Base-by-base conservation (phyloP, 2,888 invertebrate species). In the Asteroscopus sphinx region DNA sequence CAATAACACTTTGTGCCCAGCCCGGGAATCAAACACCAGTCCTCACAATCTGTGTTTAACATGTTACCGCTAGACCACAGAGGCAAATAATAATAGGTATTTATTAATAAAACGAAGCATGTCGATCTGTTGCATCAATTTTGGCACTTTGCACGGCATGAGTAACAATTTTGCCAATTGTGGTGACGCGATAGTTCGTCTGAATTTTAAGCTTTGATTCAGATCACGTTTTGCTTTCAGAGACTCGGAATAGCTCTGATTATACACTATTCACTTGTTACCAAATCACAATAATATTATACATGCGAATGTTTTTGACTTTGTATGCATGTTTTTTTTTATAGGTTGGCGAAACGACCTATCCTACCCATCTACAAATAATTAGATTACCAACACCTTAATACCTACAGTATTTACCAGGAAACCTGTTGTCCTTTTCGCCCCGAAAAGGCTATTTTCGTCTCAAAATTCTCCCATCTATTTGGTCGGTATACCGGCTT, bases 401-500 rank as follows among this genome's bases (percentile, higher is more conserved):
- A 8, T 17, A 26, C 25, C 3, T 36, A 11, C 4, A 17, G 9
- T 28, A 16, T 35, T 55, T 45, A 26, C 12, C 17, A 13, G 4
- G 36, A 16, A 13, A 28, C 21, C 45, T 16, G 33, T 33, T 51
- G 51, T 56, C 15, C 47, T 53, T 49, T 60, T 33, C 9, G 5
- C 53, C 21, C 13, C 8, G 11, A 30, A 57, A 56, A 51, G 33
- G 16, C 25, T 49, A 67, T 63, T n/a, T 51, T 21, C 33, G 5
- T 35, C 47, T 49, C 32, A 47, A 51, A 68, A 51, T 51, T 35
- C 8, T 6, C n/a, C 46, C 40, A 47, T 53, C 30, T 68, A 63
- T 56, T 48, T 35, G 36, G 15, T 21, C n/a, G 16, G 48, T 36
- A 46, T 41, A 28, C 41, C 36, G 25, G 55, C 30, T 13, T 45